Evolutionary conservation across 2,797 vertebrate species (phyloP).

Genomic region (Micrastur ruficollis): DNA sequence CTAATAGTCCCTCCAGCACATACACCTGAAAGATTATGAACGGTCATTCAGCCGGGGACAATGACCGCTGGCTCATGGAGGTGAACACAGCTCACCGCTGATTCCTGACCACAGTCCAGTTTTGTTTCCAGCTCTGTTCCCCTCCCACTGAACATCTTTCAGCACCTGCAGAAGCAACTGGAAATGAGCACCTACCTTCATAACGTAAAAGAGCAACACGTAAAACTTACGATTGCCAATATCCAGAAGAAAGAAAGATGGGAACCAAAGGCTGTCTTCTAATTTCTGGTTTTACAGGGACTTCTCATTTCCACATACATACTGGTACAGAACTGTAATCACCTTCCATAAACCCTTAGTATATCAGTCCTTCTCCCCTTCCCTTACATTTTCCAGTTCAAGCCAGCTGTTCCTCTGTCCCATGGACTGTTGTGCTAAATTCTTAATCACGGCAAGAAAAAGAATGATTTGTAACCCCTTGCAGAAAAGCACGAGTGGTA

Average conservation of each 20-base stretch:
- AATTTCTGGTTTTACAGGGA: neutral
- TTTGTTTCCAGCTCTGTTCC: neutral
- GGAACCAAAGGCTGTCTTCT: neutral
- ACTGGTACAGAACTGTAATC: neutral
- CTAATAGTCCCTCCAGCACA: neutral
- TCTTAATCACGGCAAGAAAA: neutral
- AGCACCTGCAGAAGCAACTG: neutral
- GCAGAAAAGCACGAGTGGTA: neutral
- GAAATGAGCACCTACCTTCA: neutral
- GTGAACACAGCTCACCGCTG: neutral
- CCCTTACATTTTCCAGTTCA: neutral
- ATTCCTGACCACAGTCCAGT: fast-evolving
- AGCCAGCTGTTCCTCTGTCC: neutral
- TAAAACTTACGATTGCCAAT: neutral
- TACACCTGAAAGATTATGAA: fast-evolving
- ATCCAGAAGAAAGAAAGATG: neutral
- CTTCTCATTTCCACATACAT: neutral
- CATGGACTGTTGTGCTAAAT: neutral
- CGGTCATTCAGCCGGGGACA: fast-evolving
- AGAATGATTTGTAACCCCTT: neutral
- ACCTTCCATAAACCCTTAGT: neutral
- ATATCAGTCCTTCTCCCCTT: neutral
- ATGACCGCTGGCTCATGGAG: fast-evolving
- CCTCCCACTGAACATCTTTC: neutral
- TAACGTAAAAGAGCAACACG: neutral